Percentiles rank a stretch among this genome's conserved stretches.
phyloP scores from a whole-genome alignment of 2,113 vertebrate genomes.

The Tapirus terrestris region DNA sequence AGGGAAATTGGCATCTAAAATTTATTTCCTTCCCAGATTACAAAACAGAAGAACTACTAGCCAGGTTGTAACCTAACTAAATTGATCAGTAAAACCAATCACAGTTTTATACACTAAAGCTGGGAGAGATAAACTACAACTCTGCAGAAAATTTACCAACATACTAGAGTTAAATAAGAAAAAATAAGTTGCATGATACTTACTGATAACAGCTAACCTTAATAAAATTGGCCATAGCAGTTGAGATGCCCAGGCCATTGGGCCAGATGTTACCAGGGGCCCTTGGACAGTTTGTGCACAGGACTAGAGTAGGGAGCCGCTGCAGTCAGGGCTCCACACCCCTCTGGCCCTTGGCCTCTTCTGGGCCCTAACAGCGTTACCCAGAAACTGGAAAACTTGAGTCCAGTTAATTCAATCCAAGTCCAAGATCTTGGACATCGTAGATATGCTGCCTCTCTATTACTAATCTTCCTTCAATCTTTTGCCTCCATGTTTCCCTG shows the following conservation, averaged over 20 bases:
- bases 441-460: not conserved
- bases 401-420: not conserved
- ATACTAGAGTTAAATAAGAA: slow-evolving; percentile 52
- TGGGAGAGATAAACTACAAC: slow-evolving; percentile 47
- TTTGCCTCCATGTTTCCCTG: not conserved
- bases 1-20: slow-evolving; percentile 62
- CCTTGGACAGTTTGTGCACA: not conserved
- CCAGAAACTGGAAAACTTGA: not conserved
- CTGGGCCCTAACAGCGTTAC: not conserved
- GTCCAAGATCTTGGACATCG: not conserved
- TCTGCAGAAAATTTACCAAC: slow-evolving; percentile 62
- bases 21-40: slow-evolving; percentile 67
- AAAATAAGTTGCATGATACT: not conserved
- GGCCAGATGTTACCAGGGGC: not conserved
- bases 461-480: not conserved
- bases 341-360: not conserved
- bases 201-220: slow-evolving; percentile 14
- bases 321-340: not conserved
- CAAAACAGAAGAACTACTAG: slow-evolving; percentile 61
- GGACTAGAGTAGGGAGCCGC: not conserved
- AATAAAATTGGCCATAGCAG: not conserved
- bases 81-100: slow-evolving; percentile 76
- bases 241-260: not conserved
- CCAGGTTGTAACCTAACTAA: slow-evolving; percentile 60
- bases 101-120: slow-evolving; percentile 57